phyloP scores from a whole-genome alignment of 2,797 vertebrate genomes.

The Rhynchotus rufescens region DNA sequence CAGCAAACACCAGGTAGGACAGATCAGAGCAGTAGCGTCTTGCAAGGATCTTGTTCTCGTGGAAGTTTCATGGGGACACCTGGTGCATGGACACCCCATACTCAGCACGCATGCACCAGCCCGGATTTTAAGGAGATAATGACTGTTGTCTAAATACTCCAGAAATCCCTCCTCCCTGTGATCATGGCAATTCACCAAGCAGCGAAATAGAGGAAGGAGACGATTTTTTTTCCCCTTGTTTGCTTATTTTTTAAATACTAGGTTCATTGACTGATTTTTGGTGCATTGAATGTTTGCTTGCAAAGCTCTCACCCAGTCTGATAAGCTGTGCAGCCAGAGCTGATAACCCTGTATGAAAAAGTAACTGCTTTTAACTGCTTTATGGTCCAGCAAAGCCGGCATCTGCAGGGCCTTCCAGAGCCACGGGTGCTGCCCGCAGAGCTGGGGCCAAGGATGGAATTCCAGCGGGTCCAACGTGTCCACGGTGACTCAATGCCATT shows the following conservation, averaged over 20 bases:
- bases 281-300: not conserved
- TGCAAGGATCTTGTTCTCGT: slow-evolving; percentile 52
- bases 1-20: slow-evolving; percentile 75
- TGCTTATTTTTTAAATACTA: not conserved
- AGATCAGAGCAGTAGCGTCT: slow-evolving; percentile 71
- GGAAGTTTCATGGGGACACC: slow-evolving; percentile 58
- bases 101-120: not conserved
- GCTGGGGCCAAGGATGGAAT: not conserved
- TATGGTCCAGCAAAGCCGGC: not conserved
- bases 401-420: not conserved
- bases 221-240: not conserved
- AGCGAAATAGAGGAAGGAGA: not conserved
- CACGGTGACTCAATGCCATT: not conserved
- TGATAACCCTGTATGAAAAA: not conserved
- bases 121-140: not conserved
- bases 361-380: fast-evolving
- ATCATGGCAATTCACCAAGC: not conserved
- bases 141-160: not conserved
- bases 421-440: not conserved
- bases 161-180: slow-evolving; percentile 11
- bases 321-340: not conserved
- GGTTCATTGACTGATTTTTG: not conserved
- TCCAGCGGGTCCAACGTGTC: not conserved
- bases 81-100: not conserved
- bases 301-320: not conserved